Conservation (phyloP, 2,113 vertebrate species). For the Gila orcuttii region DNA sequence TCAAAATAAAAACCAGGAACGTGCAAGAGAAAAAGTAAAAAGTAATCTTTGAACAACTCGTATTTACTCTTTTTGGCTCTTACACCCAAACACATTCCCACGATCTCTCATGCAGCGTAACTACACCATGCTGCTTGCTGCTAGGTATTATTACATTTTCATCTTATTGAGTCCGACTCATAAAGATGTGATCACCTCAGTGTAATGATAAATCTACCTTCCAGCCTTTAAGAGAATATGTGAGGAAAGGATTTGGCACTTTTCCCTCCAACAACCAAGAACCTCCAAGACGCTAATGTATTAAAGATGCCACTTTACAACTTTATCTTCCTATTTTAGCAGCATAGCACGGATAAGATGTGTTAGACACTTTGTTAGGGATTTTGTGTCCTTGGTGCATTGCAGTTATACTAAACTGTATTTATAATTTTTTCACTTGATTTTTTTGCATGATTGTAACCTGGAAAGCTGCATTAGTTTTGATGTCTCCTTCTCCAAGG, state of each 20-base stretch:
- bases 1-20: neutral
- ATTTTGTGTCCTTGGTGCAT: neutral
- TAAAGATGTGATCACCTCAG: conserved; percentile 68
- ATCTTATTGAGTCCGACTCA: conserved; percentile 73
- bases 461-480: neutral
- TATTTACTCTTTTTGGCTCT: conserved; percentile 46
- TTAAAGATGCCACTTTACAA: neutral
- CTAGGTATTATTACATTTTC: conserved; percentile 72
- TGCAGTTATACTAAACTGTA: neutral
- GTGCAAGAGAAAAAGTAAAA: neutral
- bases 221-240: conserved; percentile 59
- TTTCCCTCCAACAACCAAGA: neutral
- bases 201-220: conserved; percentile 68
- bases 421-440: neutral
- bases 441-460: neutral
- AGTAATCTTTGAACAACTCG: neutral
- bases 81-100: conserved; percentile 46
- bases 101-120: conserved; percentile 51
- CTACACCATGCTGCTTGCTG: conserved; percentile 63
- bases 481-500: neutral
- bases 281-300: neutral
- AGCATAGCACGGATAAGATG: neutral
- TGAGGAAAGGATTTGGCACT: neutral
- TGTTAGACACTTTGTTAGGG: neutral
- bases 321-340: neutral